Percentiles rank a stretch among this genome's conserved stretches.
Conservation (phyloP, 2,797 vertebrate species). For the Sciaenops ocellatus region DNA sequence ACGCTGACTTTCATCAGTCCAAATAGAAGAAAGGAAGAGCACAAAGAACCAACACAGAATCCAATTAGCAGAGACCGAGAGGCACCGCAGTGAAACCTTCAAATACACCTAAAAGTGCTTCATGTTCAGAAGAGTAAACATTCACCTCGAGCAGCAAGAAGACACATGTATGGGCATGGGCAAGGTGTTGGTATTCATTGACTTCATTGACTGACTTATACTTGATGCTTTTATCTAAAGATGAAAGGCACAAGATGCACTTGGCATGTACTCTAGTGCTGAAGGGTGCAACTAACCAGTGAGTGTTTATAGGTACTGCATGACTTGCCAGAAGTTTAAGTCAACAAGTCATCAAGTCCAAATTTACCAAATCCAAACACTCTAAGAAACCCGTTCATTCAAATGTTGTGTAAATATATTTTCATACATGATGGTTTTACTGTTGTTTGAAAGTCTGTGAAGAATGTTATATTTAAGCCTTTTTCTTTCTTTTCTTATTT, state of each 20-base stretch:
- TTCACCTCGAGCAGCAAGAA: neutral
- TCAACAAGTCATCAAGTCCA: too few species aligned
- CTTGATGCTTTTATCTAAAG: constrained; percentile 11
- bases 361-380: too few species aligned
- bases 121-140: neutral
- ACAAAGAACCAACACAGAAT: constrained; percentile 31
- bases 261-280: too few species aligned
- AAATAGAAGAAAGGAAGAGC: constrained; percentile 6
- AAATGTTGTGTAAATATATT: too few species aligned
- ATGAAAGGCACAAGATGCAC: neutral
- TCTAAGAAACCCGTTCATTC: too few species aligned
- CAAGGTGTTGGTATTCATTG: neutral
- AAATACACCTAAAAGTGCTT: neutral
- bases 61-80: constrained; percentile 36
- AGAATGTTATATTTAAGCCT: too few species aligned
- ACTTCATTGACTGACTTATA: neutral
- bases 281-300: too few species aligned
- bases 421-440: too few species aligned
- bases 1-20: constrained; percentile 36
- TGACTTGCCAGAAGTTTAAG: too few species aligned
- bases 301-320: too few species aligned
- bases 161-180: neutral
- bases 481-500: too few species aligned
- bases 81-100: constrained; percentile 5
- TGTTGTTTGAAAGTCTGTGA: too few species aligned